These are phyloP conservation scores for Ariopsis seemanni DNA, from an alignment of 2,113 vertebrate species.

Conservation along the genomic window DNA sequence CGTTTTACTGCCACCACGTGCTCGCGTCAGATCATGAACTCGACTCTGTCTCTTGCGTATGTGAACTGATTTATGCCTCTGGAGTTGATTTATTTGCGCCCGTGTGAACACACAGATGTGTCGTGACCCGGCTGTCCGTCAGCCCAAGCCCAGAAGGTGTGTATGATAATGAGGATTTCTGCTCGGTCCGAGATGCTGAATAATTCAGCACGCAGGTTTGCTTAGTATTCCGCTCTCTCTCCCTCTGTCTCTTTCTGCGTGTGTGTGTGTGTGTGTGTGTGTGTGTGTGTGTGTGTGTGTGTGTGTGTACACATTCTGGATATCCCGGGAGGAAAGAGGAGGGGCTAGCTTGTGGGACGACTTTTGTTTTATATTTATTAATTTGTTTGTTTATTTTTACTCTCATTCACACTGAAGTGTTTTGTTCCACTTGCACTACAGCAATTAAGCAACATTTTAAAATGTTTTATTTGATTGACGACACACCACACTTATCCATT, in stretches of 20 bases:
- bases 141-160: slow-evolving; percentile 53
- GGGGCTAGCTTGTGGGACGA: not conserved
- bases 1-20: not conserved
- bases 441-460: not conserved
- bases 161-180: slow-evolving; percentile 54
- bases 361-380: no score
- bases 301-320: not conserved
- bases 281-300: slow-evolving; percentile 26
- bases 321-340: not conserved
- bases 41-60: not conserved
- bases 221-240: slow-evolving; percentile 42
- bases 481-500: not conserved
- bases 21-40: not conserved
- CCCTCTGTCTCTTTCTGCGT: no score
- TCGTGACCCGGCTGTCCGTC: slow-evolving; percentile 19
- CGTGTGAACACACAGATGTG: not conserved
- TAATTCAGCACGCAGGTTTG: slow-evolving; percentile 60
- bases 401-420: not conserved
- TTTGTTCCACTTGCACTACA: not conserved
- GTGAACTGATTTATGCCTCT: not conserved
- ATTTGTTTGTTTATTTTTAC: not conserved
- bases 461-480: not conserved
- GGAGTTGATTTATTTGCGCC: not conserved
- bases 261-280: slow-evolving; percentile 4
- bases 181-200: slow-evolving; percentile 53